phyloP scores from a whole-genome alignment of 2,797 vertebrate species.

The Sebastes variabilis region DNA sequence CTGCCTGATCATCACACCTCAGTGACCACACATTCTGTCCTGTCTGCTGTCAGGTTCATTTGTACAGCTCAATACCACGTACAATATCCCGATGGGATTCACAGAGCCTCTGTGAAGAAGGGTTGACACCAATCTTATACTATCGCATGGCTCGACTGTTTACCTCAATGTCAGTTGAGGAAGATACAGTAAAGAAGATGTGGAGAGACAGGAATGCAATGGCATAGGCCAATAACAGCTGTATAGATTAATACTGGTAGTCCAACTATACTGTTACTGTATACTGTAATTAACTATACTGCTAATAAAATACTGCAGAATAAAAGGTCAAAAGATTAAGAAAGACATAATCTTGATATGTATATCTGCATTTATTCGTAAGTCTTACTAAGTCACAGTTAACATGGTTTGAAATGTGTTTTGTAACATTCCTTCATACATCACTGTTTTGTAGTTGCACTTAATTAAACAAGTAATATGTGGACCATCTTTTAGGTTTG shows the following conservation, averaged over 20 bases:
- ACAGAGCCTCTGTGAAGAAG: not conserved
- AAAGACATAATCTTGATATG: not conserved
- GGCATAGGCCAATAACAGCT: not conserved
- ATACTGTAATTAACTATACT: not conserved
- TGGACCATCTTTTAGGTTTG: constrained; percentile 14
- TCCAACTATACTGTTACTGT: not conserved
- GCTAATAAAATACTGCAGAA: not conserved
- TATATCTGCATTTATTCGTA: not conserved
- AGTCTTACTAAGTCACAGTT: not conserved
- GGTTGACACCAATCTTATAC: constrained; percentile 10
- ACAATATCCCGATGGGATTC: constrained; percentile 2
- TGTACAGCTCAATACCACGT: constrained; percentile 34
- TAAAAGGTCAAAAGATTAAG: not conserved
- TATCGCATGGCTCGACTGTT: constrained; percentile 8
- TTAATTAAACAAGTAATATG: not conserved
- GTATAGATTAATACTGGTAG: not conserved
- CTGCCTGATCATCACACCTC: constrained; percentile 61
- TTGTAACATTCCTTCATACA: not conserved
- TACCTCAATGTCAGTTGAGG: not conserved
- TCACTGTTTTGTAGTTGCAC: not conserved
- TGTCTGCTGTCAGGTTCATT: constrained; percentile 45
- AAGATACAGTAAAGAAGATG: not conserved
- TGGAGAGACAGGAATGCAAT: not conserved
- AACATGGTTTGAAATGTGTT: not conserved
- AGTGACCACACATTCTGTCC: constrained; percentile 57